Base-by-base conservation (phyloP, 2,888 invertebrate species). In the Cheiracanthium punctorium region DNA sequence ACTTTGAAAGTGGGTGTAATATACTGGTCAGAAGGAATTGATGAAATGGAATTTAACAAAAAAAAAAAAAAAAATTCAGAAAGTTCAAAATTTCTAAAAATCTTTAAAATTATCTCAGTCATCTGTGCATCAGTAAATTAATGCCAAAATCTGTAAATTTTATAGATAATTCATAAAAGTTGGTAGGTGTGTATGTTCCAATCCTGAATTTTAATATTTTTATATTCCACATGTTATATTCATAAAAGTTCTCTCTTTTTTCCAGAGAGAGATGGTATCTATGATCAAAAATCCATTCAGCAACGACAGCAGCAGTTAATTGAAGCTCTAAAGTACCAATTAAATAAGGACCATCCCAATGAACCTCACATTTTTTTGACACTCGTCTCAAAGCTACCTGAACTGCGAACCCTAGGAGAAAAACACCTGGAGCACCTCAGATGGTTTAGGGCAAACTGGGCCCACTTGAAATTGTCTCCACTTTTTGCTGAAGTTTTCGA, bases 401-500 rank as follows among this genome's bases (percentile, higher is more conserved):
- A 97, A 91, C 93, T 97, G 89, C 94, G 95, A 85, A 94, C 94
- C 37, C 93, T 98, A 76, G 97, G 98, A 43, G 93, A 93, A 65
- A 95, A 95, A 89, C 98, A 98, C 92, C 94, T 95, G 90, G 94
- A 95, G 89, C 95, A 96, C 90, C 93, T 98, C 90, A 94, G 95
- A 91, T 98, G 97, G 97, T 97, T 97, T 93, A 94, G 98, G 89
- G 77, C 90, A 30, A 94, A 95, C 90, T 98, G 97, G 97, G 90
- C 90, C 24, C 94, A 94, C 87, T 94, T 95, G 88, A 91, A 91
- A 86, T 94, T 98, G 90, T 98, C 98, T 72, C 97, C 98, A 1
- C 94, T 98, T 79, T 98, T 97, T 93, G 96, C 98, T 48, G 98
- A 98, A 93, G 97, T 98, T 90, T 98, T 97, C 93, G 98, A 98